Conservation (phyloP, 2,113 vertebrate species). For the Dinomys branickii region DNA sequence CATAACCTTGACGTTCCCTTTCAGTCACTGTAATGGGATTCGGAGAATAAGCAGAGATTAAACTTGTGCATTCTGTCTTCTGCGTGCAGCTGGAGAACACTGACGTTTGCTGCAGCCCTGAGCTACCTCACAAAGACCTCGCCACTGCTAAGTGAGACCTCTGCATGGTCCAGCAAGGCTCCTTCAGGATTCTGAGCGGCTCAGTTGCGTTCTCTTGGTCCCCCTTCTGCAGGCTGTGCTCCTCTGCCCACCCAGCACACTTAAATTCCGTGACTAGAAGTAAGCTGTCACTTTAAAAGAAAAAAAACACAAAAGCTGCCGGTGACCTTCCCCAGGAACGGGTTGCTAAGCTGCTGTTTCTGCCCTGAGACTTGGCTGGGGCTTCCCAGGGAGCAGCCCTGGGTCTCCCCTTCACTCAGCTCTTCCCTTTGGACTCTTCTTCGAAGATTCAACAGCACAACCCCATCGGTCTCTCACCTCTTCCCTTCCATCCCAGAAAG, state of each 20-base stretch:
- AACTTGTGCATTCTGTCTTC: rapidly evolving
- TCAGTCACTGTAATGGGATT: neutral
- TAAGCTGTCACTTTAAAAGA: conserved; percentile 82
- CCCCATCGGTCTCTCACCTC: neutral
- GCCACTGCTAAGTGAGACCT: too few species aligned
- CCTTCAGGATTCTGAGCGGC: neutral
- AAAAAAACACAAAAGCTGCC: conserved; percentile 68
- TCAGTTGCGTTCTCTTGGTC: too few species aligned
- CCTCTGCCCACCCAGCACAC: neutral
- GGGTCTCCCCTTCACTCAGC: neutral
- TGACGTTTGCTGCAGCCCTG: rapidly evolving
- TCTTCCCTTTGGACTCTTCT: conserved; percentile 31
- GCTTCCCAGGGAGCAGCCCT: neutral
- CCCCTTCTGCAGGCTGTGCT: neutral
- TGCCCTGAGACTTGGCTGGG: neutral
- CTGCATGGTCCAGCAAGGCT: rapidly evolving
- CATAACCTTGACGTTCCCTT: neutral
- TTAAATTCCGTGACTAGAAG: neutral
- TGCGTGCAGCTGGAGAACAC: neutral
- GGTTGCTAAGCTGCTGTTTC: conserved; percentile 78
- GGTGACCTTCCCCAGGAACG: conserved; percentile 67
- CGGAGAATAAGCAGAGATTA: neutral
- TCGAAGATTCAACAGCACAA: neutral
- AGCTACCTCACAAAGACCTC: too few species aligned
- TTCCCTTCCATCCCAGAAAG: neutral